phyloP scores from a whole-genome alignment of 2,797 vertebrate species.

The Bufotes viridis region DNA sequence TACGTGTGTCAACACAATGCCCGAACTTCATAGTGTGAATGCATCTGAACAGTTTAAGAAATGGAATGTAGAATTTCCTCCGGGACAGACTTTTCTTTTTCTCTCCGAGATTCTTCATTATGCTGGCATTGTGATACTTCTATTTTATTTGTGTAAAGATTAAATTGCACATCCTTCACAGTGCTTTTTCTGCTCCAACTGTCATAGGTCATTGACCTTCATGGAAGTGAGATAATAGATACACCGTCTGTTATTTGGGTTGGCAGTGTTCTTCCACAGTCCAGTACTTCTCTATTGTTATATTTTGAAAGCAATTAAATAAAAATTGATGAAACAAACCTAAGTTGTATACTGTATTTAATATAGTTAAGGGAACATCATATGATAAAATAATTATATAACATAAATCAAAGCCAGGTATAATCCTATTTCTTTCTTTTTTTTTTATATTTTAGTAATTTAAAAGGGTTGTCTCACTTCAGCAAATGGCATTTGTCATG shows the following conservation, averaged over 20 bases:
- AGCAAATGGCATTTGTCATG: no score
- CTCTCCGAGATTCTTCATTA: slow-evolving; percentile 84
- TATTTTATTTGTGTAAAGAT: slow-evolving; percentile 95
- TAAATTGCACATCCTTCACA: slow-evolving; percentile 98
- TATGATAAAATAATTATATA: not conserved
- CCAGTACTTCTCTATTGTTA: slow-evolving; percentile 92
- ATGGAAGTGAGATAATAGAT: slow-evolving; percentile 92
- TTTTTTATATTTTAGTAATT: not conserved
- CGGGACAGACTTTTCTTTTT: slow-evolving; percentile 79
- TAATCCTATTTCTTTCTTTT: not conserved
- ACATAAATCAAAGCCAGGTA: not conserved
- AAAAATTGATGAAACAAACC: slow-evolving; percentile 83
- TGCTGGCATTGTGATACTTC: slow-evolving; percentile 88
- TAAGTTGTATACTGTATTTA: slow-evolving; percentile 89
- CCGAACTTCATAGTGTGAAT: slow-evolving; percentile 78
- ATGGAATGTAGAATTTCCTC: slow-evolving; percentile 86
- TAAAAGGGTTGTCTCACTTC: no score
- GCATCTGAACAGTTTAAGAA: slow-evolving; percentile 78
- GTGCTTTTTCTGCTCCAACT: slow-evolving; percentile 85
- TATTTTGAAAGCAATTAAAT: slow-evolving; percentile 95
- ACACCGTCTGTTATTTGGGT: slow-evolving; percentile 85
- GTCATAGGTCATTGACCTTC: slow-evolving; percentile 92
- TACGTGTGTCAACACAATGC: slow-evolving; percentile 91
- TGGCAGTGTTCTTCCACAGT: slow-evolving; percentile 85
- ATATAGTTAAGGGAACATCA: slow-evolving; percentile 75